A percentile compares a stretch with the other conserved stretches of the same genome.
These are phyloP conservation scores for Eupsilia transversa DNA, from an alignment of 2,888 invertebrate genomes.

Conservation along the genomic window DNA sequence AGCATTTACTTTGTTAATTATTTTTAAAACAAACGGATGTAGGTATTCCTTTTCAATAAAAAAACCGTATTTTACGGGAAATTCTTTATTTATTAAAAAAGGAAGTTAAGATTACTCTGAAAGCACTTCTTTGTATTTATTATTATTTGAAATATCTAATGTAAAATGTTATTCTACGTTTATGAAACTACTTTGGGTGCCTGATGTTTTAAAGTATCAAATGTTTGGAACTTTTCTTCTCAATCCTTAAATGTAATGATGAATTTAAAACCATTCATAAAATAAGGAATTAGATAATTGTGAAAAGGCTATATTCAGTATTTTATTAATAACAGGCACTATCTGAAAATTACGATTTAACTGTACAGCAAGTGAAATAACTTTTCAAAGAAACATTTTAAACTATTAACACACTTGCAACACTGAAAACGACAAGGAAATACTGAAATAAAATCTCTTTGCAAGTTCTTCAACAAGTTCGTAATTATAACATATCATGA, in stretches of 20 bases:
- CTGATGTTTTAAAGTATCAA: too few relatives aligned
- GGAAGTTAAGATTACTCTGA: background rate
- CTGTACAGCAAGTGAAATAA: background rate
- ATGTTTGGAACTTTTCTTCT: background rate
- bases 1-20: conserved; percentile 11
- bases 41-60: background rate
- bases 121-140: background rate
- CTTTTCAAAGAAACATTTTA: background rate
- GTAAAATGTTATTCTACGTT: background rate
- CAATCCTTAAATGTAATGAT: background rate
- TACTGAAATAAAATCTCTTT: background rate
- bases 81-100: background rate
- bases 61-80: background rate
- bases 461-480: background rate
- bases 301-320: background rate
- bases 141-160: background rate
- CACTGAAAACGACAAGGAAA: background rate
- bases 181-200: background rate
- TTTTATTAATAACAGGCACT: background rate
- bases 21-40: background rate
- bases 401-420: background rate
- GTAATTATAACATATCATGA: background rate
- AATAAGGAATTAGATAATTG: background rate
- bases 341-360: too few relatives aligned
- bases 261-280: background rate